A percentile compares a stretch with the other conserved stretches of the same genome.
Conservation (phyloP, 2,797 vertebrate genomes). For the Sebastes trivittatus region DNA sequence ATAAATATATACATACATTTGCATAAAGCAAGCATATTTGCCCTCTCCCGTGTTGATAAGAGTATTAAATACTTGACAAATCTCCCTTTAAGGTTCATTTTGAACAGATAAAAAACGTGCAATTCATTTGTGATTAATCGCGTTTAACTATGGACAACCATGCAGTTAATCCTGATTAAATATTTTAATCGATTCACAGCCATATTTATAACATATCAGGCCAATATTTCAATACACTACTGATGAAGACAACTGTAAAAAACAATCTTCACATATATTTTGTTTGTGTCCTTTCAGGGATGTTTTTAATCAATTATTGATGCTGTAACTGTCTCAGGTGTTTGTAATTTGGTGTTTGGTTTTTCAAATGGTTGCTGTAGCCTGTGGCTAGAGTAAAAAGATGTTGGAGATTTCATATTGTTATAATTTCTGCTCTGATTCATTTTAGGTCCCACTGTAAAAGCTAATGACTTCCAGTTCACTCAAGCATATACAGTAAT, state of each 20-base stretch:
- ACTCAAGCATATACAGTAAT: not conserved
- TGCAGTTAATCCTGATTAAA: too few relatives aligned
- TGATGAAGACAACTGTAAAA: not conserved
- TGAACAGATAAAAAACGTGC: too few relatives aligned
- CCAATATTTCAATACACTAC: not conserved
- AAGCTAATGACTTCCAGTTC: not conserved
- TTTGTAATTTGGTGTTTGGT: not conserved
- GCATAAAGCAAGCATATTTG: too few relatives aligned
- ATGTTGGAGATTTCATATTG: not conserved
- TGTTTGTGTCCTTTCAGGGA: not conserved
- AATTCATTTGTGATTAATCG: too few relatives aligned
- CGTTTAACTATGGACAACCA: too few relatives aligned
- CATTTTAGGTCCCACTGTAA: not conserved
- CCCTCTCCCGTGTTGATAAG: too few relatives aligned
- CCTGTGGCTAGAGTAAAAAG: not conserved
- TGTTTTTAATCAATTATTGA: not conserved
- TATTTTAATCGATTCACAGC: too few relatives aligned
- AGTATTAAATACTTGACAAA: too few relatives aligned
- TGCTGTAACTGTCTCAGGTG: not conserved
- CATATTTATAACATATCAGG: not conserved
- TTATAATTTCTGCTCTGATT: not conserved
- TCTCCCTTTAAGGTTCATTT: too few relatives aligned
- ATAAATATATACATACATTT: too few relatives aligned
- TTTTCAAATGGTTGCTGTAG: not conserved
- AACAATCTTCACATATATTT: not conserved